Conservation (phyloP, 1,140 invertebrate species). For the Arion vulgaris region DNA sequence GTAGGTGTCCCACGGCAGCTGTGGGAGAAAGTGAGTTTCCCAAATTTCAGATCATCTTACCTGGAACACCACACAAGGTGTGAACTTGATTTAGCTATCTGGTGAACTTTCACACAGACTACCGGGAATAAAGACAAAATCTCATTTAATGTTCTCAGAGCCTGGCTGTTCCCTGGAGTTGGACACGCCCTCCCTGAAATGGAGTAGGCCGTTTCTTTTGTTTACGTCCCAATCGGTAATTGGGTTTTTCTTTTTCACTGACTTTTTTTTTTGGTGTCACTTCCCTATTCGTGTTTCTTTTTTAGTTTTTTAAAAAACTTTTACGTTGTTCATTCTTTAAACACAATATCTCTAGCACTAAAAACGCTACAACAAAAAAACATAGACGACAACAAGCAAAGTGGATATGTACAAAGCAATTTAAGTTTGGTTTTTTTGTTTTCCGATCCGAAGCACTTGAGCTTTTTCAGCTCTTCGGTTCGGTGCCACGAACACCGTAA, state of each 20-base stretch:
- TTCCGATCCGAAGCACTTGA: no score
- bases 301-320: no score
- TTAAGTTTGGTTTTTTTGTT: no score
- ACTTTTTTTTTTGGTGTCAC: neutral
- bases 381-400: neutral
- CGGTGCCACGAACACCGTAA: no score
- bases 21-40: no score
- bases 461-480: no score
- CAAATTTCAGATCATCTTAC: no score
- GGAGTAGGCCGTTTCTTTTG: neutral
- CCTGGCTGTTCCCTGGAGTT: neutral
- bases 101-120: neutral
- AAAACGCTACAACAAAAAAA: no score
- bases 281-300: no score
- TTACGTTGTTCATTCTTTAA: neutral
- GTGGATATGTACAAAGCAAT: neutral
- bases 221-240: neutral
- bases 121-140: conserved; percentile 17
- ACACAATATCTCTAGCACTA: no score
- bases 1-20: no score
- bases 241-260: neutral
- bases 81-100: neutral
- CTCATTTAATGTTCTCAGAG: neutral
- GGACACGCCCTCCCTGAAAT: neutral
- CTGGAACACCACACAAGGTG: neutral